phyloP scores from a whole-genome alignment of 1,140 invertebrate genomes.

The Aricia agestis region DNA sequence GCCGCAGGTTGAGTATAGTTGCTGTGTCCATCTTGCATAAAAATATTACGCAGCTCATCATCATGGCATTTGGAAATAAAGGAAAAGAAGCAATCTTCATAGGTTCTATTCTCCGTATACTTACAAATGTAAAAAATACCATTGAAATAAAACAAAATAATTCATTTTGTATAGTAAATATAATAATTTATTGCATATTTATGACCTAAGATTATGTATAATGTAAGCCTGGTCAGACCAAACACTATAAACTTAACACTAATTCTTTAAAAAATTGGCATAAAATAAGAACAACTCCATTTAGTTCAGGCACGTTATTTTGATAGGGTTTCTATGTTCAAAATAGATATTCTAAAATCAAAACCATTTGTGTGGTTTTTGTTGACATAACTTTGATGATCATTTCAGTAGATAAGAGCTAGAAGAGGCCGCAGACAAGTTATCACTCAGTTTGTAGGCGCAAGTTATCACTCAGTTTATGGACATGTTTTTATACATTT shows the following conservation, averaged over 20 bases:
- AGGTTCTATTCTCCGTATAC: no score
- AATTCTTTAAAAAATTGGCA: constrained; percentile 49
- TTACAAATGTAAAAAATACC: no score
- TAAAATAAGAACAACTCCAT: constrained; percentile 55
- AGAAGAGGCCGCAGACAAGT: no score
- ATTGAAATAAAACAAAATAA: constrained; percentile 1
- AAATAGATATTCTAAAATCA: constrained; percentile 33
- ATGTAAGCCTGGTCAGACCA: constrained; percentile 29
- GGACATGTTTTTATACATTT: no score
- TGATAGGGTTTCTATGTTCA: constrained; percentile 41
- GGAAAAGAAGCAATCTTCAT: no score
- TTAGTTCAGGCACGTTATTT: constrained; percentile 53
- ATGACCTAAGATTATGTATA: constrained; percentile 33
- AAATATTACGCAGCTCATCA: no score
- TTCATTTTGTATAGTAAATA: constrained; percentile 25
- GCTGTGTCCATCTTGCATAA: no score
- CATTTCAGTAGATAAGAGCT: not conserved
- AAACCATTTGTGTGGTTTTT: constrained; percentile 34
- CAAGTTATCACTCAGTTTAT: no score
- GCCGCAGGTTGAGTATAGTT: no score
- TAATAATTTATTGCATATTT: constrained; percentile 44
- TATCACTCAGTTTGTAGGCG: no score
- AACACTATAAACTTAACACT: constrained; percentile 42
- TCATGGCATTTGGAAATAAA: no score
- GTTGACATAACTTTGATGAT: no score